Evolutionary conservation across 2,888 invertebrate species (phyloP), one percentile per base, ranked within the genome.

Genomic region (Hirudinaria manillensis): DNA sequence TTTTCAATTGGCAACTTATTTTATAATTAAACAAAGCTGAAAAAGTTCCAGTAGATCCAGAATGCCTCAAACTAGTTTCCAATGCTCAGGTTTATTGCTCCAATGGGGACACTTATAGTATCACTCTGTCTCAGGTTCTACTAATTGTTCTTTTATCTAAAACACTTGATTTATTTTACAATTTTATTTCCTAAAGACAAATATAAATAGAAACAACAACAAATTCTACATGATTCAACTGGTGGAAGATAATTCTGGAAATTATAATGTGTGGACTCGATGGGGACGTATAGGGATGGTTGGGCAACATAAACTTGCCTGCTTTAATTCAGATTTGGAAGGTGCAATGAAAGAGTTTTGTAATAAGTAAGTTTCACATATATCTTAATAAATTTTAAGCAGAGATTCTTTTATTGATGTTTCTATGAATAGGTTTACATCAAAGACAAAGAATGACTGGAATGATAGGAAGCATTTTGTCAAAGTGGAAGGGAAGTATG

Each of bases 251-350:
- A 83, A 76, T 24, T 79, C 78, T 55, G 29, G 24, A 24, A 65
- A 78, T 0, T 87, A 83, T 81, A 81, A 83, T 75, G 86, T 87
- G 19, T 88, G 88, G 88, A 83, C 85, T 77, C 83, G 88, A 19
- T 88, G 88, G 88, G 88, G 88, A 1, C 83, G 88, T n/a, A 88
- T 88, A 21, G 88, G 88, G 6, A 84, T 84, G 77, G 81, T 80
- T 53, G 88, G 88, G 0, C 88, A 88, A 81, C 84, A 80, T 77
- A 84, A 81, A 68, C 82, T 87, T 2, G 79, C 82, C 2, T 81
- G 82, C 0, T 86, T 83, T 79, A 86, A 85, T 3, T 77, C 79
- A 0, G 83, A 86, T 77, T 78, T 88, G 13, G 83, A 84, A 2
- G 80, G 81, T 55, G 88, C 88, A 2, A 87, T 86, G 77, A 77